Evolutionary conservation across 2,797 vertebrate genomes (phyloP).

Genomic region (Tragopan temminckii): DNA sequence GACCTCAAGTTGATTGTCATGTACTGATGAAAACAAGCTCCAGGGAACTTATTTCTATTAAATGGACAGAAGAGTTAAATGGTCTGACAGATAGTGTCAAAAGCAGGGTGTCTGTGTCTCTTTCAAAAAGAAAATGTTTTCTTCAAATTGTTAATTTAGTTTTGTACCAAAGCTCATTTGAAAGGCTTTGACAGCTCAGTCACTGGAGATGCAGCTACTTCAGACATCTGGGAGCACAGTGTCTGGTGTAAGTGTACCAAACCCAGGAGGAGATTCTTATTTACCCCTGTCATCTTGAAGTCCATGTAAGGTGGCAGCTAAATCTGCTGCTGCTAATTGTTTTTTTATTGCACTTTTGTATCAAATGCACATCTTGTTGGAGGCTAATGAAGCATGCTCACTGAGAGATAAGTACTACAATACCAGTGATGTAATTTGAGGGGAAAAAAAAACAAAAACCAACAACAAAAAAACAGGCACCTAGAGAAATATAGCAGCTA

Average conservation of each 20-base stretch:
- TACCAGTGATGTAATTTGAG: not conserved
- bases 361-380: not conserved
- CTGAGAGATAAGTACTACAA: not conserved
- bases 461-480: not conserved
- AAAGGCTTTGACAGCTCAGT: constrained; percentile 4
- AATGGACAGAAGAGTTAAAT: constrained; percentile 20
- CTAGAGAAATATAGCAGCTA: not conserved
- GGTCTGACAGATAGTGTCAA: constrained; percentile 36
- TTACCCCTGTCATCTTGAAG: not conserved
- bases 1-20: not conserved
- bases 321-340: not conserved
- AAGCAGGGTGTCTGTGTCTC: not conserved
- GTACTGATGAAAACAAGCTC: not conserved
- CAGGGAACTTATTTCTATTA: not conserved
- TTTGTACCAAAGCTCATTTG: not conserved
- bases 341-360: not conserved
- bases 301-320: not conserved
- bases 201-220: not conserved
- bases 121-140: not conserved
- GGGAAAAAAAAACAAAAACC: not conserved
- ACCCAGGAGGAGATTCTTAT: not conserved
- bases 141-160: constrained; percentile 14
- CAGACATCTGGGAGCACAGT: not conserved
- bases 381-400: not conserved
- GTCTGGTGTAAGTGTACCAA: not conserved